Evolutionary conservation across 2,888 invertebrate species (phyloP), one percentile per base, ranked within the genome.

Genomic region (Drosophila prolongata): DNA sequence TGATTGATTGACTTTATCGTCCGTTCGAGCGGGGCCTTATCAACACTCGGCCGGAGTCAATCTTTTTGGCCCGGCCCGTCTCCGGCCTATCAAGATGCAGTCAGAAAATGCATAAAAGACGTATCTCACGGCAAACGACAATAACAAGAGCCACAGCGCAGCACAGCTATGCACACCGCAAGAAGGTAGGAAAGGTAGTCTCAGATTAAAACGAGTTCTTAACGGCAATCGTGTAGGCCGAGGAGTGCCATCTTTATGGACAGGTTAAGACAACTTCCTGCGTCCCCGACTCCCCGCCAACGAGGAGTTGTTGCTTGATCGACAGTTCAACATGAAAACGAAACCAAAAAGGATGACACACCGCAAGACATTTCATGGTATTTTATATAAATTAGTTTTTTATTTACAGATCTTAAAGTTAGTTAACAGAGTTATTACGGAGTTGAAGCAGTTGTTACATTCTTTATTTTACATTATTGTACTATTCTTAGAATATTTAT

Each of bases 1-100:
- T 83, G 79, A 84, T 84, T 87, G 83, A 84, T 84, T 84, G 83
- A 84, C 83, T 84, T 87, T 84, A 84, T 84, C 87, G 75, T 50
- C 27, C 57, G 68, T 40, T 66, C 43, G 55, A 50, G 44, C 71
- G 68, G 67, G 66, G 62, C 44, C 78, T 86, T 82, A 86, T 82
- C 82, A 82, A 86, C 77, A 83, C 78, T 77, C 47, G 64, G 50
- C 70, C 71, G 52, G 34, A 75, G 52, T 71, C 71, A 71, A 71
- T 71, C 71, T 71, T 43, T 61, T 66, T 66, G 65, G 65, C 65
- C 64, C 53, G 65, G 65, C 40, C 64, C 65, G 66, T 78, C 69
- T 42, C 57, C 52, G 70, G 84, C 76, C 70, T 82, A 74, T 80
- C 78, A 64, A 71, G 75, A 78, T 79, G 69, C 77, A 72, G 71